These are phyloP conservation scores for Hapalemur alaotrensis DNA, from an alignment of 2,797 vertebrate genomes.

Conservation along the genomic window DNA sequence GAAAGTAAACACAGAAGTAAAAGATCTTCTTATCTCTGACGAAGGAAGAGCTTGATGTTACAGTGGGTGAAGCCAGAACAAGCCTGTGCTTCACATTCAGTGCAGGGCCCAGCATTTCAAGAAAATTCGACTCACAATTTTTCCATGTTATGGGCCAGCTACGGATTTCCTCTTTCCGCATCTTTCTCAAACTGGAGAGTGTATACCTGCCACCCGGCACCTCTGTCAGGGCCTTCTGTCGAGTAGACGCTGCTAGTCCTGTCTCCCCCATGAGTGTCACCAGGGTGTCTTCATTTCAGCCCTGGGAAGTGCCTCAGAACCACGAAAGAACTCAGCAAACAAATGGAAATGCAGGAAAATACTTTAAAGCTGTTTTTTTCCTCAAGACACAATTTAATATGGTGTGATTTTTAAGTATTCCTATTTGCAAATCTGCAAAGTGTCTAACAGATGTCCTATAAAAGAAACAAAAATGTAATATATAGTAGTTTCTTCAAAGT, in stretches of 20 bases:
- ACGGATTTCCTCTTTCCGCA: not conserved
- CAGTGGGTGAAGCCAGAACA: not conserved
- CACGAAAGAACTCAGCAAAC: not conserved
- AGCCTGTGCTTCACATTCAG: not conserved
- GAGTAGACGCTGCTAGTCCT: not conserved
- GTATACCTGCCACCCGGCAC: not conserved
- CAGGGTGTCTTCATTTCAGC: not conserved
- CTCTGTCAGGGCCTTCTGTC: not conserved
- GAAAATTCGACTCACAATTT: not conserved
- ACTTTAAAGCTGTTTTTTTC: not conserved
- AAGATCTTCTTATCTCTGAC: conserved; percentile 13
- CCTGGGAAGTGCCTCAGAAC: not conserved
- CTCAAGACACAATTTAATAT: not conserved
- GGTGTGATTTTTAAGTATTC: conserved; percentile 29
- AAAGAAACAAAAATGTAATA: conserved; percentile 31
- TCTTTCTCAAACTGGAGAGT: not conserved
- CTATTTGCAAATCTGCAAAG: not conserved
- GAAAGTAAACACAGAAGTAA: conserved; percentile 42
- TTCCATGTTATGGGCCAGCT: not conserved
- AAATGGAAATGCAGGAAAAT: conserved; percentile 12
- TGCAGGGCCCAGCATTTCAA: not conserved
- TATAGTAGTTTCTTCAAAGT: not conserved
- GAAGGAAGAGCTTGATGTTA: not conserved
- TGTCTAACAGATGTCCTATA: conserved; percentile 37
- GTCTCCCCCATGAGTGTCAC: not conserved